These are phyloP conservation scores for Nixonia krombeini DNA, from an alignment of 1,140 invertebrate genomes.

Conservation along the genomic window DNA sequence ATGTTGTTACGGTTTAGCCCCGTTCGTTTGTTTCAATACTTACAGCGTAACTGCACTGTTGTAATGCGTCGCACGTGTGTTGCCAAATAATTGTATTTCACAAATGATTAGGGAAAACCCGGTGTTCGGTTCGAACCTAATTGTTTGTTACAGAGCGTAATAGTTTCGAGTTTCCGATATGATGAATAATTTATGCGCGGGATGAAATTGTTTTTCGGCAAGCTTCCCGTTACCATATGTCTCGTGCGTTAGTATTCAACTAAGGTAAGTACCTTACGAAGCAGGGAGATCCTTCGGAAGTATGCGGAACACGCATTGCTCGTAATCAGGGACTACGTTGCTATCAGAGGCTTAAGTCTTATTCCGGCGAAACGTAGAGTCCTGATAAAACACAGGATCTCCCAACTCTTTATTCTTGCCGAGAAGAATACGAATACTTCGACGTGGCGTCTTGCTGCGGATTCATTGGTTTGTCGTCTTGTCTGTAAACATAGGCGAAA, in stretches of 20 bases:
- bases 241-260: background rate
- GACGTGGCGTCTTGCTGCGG: constrained; percentile 6
- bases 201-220: background rate
- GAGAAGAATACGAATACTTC: constrained; percentile 14
- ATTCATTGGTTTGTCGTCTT: constrained; percentile 24
- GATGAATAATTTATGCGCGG: background rate
- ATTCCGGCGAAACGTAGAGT: background rate
- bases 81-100: too few species aligned
- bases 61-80: too few species aligned
- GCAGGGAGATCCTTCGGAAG: background rate
- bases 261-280: background rate
- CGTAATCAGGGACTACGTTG: constrained; percentile 8
- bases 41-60: too few species aligned
- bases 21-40: too few species aligned
- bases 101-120: too few species aligned
- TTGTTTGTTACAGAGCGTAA: too few species aligned
- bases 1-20: too few species aligned
- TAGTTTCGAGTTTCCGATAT: too few species aligned
- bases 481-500: constrained; percentile 22
- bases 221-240: background rate
- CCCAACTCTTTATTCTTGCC: constrained; percentile 18
- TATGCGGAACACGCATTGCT: constrained; percentile 19
- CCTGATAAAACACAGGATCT: constrained; percentile 1
- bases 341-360: background rate
- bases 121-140: too few species aligned